phyloP scores from a whole-genome alignment of 2,888 invertebrate species.

The Onchidella celtica region DNA sequence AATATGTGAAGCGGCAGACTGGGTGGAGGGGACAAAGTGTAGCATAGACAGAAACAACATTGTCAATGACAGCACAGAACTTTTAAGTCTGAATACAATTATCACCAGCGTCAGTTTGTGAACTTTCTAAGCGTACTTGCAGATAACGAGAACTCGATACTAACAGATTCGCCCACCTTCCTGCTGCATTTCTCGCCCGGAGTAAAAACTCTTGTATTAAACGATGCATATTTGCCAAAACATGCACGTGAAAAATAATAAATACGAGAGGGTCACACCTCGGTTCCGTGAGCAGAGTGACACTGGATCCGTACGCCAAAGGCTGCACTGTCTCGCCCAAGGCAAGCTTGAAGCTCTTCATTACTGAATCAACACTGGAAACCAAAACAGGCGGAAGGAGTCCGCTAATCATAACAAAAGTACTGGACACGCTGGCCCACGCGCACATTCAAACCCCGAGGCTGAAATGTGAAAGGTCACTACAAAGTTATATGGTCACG shows the following conservation, averaged over 20 bases:
- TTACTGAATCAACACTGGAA: conserved; percentile 32
- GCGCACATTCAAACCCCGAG: conserved; percentile 1
- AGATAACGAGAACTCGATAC: too few species aligned
- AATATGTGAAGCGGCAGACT: too few species aligned
- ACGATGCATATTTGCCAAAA: background rate
- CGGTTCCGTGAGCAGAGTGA: background rate
- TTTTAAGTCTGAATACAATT: background rate
- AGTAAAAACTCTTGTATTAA: too few species aligned
- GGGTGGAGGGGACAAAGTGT: background rate
- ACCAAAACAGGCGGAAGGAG: conserved; percentile 4
- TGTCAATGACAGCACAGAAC: background rate
- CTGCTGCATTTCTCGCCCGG: too few species aligned
- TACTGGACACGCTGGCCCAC: background rate
- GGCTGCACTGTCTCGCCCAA: background rate
- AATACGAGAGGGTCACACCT: background rate
- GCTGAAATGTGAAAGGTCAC: conserved; percentile 8
- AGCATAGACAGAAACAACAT: background rate
- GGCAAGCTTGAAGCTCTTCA: background rate
- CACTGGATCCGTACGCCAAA: background rate
- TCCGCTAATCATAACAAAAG: conserved; percentile 16
- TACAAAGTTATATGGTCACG: too few species aligned
- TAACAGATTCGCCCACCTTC: too few species aligned
- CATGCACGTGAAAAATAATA: conserved; percentile 1
- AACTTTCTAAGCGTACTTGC: too few species aligned
- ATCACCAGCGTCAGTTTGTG: too few species aligned